Conservation (phyloP, 1,140 invertebrate genomes). For the Meloidogyne hapla region DNA sequence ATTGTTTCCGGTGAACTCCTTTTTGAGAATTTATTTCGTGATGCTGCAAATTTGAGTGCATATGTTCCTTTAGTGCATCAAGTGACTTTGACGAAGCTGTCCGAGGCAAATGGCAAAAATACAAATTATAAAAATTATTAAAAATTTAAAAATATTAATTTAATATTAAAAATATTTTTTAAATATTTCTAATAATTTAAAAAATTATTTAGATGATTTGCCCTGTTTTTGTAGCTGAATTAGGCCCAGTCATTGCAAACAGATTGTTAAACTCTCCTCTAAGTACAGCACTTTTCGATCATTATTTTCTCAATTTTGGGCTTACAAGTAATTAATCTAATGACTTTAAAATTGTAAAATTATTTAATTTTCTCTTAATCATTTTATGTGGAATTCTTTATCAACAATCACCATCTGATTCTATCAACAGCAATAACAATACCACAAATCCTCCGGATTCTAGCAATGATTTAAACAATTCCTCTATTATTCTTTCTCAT, state of each 20-base stretch:
- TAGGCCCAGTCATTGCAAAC: constrained; percentile 60
- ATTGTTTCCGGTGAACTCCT: constrained; percentile 48
- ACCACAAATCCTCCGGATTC: constrained; percentile 1
- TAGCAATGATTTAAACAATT: background rate
- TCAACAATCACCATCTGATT: background rate
- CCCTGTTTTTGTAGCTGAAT: constrained; percentile 56
- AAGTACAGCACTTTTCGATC: constrained; percentile 61
- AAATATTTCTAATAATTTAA: constrained; percentile 11
- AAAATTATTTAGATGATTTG: constrained; percentile 53
- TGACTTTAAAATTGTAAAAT: background rate
- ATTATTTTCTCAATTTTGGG: constrained; percentile 63
- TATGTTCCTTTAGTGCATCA: constrained; percentile 17
- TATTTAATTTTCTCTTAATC: background rate
- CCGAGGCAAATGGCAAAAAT: constrained; percentile 12
- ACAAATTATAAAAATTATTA: background rate
- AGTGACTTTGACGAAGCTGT: constrained; percentile 22
- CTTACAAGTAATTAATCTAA: constrained; percentile 51
- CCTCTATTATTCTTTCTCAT: constrained; percentile 51
- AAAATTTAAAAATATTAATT: constrained; percentile 31
- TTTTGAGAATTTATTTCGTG: constrained; percentile 33
- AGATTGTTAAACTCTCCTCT: constrained; percentile 58
- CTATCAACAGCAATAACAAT: background rate
- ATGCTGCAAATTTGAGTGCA: constrained; percentile 12
- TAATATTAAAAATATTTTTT: constrained; percentile 23
- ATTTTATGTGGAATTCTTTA: constrained; percentile 18